A percentile compares a stretch with the other conserved stretches of the same genome.
These are phyloP conservation scores for Myrmecophaga tridactyla DNA, from an alignment of 2,113 vertebrate species.

Conservation along the genomic window DNA sequence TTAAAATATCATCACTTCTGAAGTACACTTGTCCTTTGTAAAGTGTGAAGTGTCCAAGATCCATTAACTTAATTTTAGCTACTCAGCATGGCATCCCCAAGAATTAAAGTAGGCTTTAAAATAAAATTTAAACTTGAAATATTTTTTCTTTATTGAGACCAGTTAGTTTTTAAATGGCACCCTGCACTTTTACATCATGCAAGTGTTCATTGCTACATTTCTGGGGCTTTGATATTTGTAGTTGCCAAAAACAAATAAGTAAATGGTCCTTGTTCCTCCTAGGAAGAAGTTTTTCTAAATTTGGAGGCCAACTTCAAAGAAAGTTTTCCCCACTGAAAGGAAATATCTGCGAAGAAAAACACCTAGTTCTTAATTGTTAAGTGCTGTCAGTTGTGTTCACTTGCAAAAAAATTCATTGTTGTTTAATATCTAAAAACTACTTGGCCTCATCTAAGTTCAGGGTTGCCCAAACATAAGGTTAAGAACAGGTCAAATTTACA, in stretches of 20 bases:
- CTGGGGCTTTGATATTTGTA: slow-evolving; percentile 37
- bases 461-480: not conserved
- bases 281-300: slow-evolving; percentile 13
- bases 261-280: not conserved
- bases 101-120: not conserved
- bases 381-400: not conserved
- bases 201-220: not conserved
- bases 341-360: not conserved
- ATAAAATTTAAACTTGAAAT: slow-evolving; percentile 26
- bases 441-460: not conserved
- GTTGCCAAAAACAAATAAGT: slow-evolving; percentile 6
- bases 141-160: not conserved
- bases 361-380: slow-evolving; percentile 4
- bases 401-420: not conserved
- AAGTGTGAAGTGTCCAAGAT: not conserved
- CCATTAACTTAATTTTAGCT: slow-evolving; percentile 6
- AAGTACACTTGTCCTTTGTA: not conserved
- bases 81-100: not conserved
- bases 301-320: not conserved
- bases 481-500: not conserved
- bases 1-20: not conserved
- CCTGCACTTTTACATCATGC: not conserved
- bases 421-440: not conserved
- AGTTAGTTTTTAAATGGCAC: slow-evolving; percentile 39
- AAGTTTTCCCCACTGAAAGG: not conserved